These are phyloP conservation scores for Neomorphus geoffroyi DNA, from an alignment of 2,797 vertebrate genomes.

Conservation along the genomic window DNA sequence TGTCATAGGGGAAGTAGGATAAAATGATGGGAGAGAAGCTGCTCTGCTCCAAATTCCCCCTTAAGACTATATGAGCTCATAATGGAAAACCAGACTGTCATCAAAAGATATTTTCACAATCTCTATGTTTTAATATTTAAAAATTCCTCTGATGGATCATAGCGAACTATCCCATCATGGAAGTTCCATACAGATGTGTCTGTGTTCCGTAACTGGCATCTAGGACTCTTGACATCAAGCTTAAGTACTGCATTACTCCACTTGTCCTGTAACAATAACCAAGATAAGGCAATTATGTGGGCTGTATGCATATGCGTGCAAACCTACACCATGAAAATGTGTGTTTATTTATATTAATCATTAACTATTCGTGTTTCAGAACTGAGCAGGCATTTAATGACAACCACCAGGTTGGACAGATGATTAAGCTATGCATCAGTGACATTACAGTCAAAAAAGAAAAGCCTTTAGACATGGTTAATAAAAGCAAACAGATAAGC, in stretches of 20 bases:
- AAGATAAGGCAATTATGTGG: not conserved
- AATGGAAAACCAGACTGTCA: slow-evolving; percentile 63
- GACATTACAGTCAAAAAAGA: not conserved
- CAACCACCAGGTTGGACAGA: not conserved
- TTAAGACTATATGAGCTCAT: slow-evolving; percentile 63
- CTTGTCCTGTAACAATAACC: not conserved
- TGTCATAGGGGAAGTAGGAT: slow-evolving; percentile 59
- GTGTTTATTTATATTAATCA: not conserved
- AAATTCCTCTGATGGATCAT: slow-evolving; percentile 64
- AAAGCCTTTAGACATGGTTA: not conserved
- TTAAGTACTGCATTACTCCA: not conserved
- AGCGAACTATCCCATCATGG: not conserved
- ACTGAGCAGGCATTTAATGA: not conserved
- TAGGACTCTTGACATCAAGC: not conserved
- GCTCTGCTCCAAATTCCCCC: slow-evolving; percentile 58
- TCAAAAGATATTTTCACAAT: slow-evolving; percentile 58
- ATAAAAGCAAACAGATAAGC: not conserved
- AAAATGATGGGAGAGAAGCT: slow-evolving; percentile 47
- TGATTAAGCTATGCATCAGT: not conserved
- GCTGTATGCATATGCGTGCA: not conserved
- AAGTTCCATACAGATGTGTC: slow-evolving; percentile 23
- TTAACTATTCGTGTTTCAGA: not conserved
- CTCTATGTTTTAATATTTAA: slow-evolving; percentile 56
- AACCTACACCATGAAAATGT: not conserved
- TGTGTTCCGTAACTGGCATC: not conserved